Base-by-base conservation (phyloP, 1,140 invertebrate genomes). In the Diachasmimorpha longicaudata region DNA sequence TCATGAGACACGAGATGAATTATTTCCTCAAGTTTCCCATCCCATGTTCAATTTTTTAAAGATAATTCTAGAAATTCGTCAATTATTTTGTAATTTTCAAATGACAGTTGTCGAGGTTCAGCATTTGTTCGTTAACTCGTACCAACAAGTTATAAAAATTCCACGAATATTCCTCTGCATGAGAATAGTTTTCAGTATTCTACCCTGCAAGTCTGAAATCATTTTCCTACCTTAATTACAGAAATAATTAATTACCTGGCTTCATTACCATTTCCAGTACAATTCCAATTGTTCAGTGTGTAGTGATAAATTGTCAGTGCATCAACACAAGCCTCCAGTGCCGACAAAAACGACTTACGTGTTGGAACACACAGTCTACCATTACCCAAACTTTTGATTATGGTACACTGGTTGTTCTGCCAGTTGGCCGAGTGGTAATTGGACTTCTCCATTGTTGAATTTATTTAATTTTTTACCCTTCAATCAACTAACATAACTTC, bases 291-390 rank as follows among this genome's bases (percentile, higher is more conserved):
- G 77, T 81, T 82, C 74, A 88, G 46, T 5, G 81, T 84, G 31
- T 82, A 78, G 74, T 81, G 84, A 79, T 88, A 86, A 81, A 88
- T 78, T 66, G 81, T 80, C 76, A 88, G 78, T 77, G 81, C 82
- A 72, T 87, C 82, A 36, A 63, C 80, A 72, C 82, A 89, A 81
- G 85, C 83, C 74, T 86, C 80, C 46, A 88, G 80, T 55, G 81
- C 74, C 46, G 83, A 79, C 72, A 84, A 73, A 77, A 85, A 78
- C 63, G 70, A 68, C 25, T 77, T 72, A 37, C 81, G 77, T 74
- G 78, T 68, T 31, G 72, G 42, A 23, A 36, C n/a, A 74, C 44
- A 48, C 44, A 74, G 39, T 48, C 42, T 63, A 63, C 16, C 6
- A 63, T 63, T 63, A 63, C 58, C 23, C 25, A 63, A 63, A 63